Percentiles rank a stretch among this genome's conserved stretches.
Conservation (phyloP, 1,140 invertebrate genomes). For the Chelonus insularis region DNA sequence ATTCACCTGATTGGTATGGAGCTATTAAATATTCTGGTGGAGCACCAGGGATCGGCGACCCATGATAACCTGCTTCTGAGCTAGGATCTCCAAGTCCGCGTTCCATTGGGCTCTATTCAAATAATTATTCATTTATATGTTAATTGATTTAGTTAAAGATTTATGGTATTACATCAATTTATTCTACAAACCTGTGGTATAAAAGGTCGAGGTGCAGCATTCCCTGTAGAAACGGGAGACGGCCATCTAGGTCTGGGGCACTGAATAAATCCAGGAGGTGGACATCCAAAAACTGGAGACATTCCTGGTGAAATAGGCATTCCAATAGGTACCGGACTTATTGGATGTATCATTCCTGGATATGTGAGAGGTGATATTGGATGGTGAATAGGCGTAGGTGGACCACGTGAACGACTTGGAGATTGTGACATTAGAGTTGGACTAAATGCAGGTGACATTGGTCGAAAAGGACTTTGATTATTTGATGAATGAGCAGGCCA, state of each 20-base stretch:
- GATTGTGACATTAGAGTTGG: conserved; percentile 33
- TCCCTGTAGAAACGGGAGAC: conserved; percentile 52
- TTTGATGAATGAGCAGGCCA: conserved; percentile 35
- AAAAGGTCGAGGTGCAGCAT: conserved; percentile 51
- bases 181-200: conserved; percentile 52
- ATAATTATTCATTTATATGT: conserved; percentile 12
- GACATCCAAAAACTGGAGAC: conserved; percentile 51
- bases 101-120: conserved; percentile 42
- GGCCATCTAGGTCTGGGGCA: conserved; percentile 70
- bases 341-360: conserved; percentile 49
- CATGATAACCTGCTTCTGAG: conserved; percentile 34
- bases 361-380: conserved; percentile 49
- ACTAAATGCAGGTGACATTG: conserved; percentile 40
- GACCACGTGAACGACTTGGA: conserved; percentile 31
- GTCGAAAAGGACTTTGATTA: conserved; percentile 41
- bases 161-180: too few relatives aligned
- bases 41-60: conserved; percentile 61
- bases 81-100: conserved; percentile 35
- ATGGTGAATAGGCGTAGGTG: conserved; percentile 43
- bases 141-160: too few relatives aligned
- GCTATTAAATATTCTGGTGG: conserved; percentile 69
- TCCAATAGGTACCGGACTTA: conserved; percentile 55
- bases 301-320: conserved; percentile 55
- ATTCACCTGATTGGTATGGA: conserved; percentile 64
- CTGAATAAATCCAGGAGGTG: conserved; percentile 55